A percentile compares a stretch with the other conserved stretches of the same genome.
phyloP scores from a whole-genome alignment of 92 coral and sea anemone species.

The Palythoa grandis region DNA sequence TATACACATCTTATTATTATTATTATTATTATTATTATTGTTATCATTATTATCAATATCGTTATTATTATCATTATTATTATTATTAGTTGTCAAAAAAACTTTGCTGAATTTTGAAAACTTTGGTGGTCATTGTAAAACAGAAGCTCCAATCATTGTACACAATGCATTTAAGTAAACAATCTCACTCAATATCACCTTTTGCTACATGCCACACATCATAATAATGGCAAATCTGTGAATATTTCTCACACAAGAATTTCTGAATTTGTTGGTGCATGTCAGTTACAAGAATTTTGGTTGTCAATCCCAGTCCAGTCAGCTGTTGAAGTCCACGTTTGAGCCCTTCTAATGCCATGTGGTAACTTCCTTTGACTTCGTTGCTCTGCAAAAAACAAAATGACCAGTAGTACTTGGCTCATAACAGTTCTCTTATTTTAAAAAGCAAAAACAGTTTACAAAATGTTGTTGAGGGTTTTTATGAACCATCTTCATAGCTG shows the following conservation, averaged over 20 bases:
- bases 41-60: too few species aligned
- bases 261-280: constrained; percentile 40
- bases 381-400: constrained; percentile 29
- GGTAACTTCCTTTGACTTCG: constrained; percentile 47
- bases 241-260: constrained; percentile 20
- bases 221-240: constrained; percentile 35
- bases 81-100: too few species aligned
- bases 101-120: too few species aligned
- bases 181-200: not conserved
- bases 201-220: constrained; percentile 60
- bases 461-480: too few species aligned
- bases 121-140: too few species aligned
- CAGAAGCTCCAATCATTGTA: too few species aligned
- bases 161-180: not conserved
- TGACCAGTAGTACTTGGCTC: not conserved
- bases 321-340: constrained; percentile 45
- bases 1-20: too few species aligned
- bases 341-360: constrained; percentile 51
- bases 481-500: too few species aligned
- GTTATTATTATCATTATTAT: too few species aligned
- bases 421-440: too few species aligned
- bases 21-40: too few species aligned
- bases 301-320: constrained; percentile 20
- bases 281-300: constrained; percentile 47
- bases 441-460: not conserved